Evolutionary conservation across 2,797 vertebrate genomes (phyloP).

Genomic region (Myoxocephalus aenaeus): DNA sequence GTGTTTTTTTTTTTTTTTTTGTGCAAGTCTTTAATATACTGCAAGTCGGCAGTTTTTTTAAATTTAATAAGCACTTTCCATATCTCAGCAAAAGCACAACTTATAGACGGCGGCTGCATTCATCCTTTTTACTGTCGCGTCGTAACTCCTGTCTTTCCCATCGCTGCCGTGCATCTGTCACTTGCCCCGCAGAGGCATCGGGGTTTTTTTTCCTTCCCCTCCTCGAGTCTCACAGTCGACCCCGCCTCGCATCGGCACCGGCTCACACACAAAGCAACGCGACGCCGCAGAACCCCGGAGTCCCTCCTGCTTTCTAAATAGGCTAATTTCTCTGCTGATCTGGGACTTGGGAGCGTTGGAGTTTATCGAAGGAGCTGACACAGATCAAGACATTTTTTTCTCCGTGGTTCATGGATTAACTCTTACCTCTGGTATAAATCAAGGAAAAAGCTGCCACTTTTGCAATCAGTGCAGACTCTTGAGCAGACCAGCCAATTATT

Average conservation of each 20-base stretch:
- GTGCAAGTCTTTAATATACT: conserved; percentile 59
- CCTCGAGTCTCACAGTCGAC: conserved; percentile 33
- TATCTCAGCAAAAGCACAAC: conserved; percentile 54
- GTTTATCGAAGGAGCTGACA: conserved; percentile 79
- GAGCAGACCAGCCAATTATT: conserved; percentile 18
- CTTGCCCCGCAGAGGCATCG: conserved; percentile 59
- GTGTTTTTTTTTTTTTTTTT: conserved; percentile 30
- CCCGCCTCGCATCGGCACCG: conserved; percentile 40
- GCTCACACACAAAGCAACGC: conserved; percentile 24
- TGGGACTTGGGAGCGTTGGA: conserved; percentile 77
- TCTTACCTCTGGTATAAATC: conserved; percentile 52
- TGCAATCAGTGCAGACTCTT: conserved; percentile 38
- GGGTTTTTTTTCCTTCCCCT: conserved; percentile 50
- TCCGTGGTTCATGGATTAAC: conserved; percentile 63
- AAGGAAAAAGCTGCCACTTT: conserved; percentile 47
- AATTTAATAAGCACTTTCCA: conserved; percentile 32
- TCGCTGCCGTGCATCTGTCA: conserved; percentile 65
- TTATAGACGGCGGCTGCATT: conserved; percentile 39
- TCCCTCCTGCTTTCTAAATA: conserved; percentile 73
- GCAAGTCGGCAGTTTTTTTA: conserved; percentile 59
- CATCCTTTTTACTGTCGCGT: conserved; percentile 66
- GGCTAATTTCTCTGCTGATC: conserved; percentile 86
- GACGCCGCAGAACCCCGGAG: conserved; percentile 30
- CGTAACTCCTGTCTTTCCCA: conserved; percentile 59
- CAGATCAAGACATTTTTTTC: conserved; percentile 69